Percentiles rank a stretch among this genome's conserved stretches.
Evolutionary conservation across 2,888 invertebrate species (phyloP).

Genomic region (Oxycera nigricornis): DNA sequence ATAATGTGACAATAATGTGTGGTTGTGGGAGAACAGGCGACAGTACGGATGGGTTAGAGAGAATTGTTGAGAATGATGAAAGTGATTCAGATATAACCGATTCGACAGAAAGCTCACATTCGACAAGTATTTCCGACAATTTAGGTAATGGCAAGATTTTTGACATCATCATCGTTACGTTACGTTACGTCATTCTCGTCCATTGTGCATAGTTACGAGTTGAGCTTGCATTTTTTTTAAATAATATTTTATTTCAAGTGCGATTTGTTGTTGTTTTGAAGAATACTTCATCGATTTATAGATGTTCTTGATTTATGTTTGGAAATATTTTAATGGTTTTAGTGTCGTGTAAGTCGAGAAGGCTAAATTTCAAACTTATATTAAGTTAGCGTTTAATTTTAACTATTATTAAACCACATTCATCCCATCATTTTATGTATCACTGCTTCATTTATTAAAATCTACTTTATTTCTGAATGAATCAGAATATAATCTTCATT

Average conservation of each 20-base stretch:
- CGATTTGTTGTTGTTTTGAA: neutral
- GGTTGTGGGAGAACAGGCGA: neutral
- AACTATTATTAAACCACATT: too few relatives aligned
- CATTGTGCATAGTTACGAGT: neutral
- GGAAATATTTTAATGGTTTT: too few relatives aligned
- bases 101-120: conserved; percentile 62
- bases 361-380: too few relatives aligned
- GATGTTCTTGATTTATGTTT: too few relatives aligned
- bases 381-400: too few relatives aligned
- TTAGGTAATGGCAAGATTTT: conserved; percentile 51
- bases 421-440: too few relatives aligned
- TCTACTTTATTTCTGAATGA: too few relatives aligned
- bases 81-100: conserved; percentile 66
- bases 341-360: too few relatives aligned
- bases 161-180: conserved; percentile 1
- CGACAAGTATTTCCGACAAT: conserved; percentile 59
- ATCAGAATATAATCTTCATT: too few relatives aligned
- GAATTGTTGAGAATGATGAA: conserved; percentile 56
- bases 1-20: neutral
- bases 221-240: neutral
- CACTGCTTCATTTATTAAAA: too few relatives aligned
- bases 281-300: too few relatives aligned
- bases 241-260: neutral
- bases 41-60: conserved; percentile 23
- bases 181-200: conserved; percentile 22